phyloP scores from a whole-genome alignment of 2,113 vertebrate species.

The Amphiprion ocellaris region DNA sequence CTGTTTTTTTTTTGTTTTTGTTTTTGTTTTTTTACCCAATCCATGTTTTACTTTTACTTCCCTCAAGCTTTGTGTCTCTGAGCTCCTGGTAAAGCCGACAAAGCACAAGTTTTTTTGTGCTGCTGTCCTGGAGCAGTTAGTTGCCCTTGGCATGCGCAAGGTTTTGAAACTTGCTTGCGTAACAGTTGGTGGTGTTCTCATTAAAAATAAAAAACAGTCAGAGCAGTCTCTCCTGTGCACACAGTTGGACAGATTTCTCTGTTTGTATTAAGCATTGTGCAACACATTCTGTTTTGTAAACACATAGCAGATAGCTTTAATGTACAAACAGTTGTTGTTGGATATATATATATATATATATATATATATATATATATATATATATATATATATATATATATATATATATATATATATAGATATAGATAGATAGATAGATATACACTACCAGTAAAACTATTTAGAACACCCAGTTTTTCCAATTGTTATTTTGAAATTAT shows the following conservation, averaged over 20 bases:
- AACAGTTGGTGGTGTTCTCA: constrained; percentile 11
- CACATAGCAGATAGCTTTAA: neutral
- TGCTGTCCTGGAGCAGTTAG: constrained; percentile 26
- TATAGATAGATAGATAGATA: no score
- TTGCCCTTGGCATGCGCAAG: neutral
- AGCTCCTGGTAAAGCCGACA: neutral
- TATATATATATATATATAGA: no score
- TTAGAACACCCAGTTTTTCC: no score
- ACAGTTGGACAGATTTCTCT: neutral
- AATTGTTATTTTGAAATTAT: no score
- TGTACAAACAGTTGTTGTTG: no score
- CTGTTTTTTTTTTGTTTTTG: no score
- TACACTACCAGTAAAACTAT: no score
- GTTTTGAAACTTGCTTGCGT: constrained; percentile 20
- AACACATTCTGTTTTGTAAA: neutral
- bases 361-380: no score
- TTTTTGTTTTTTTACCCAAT: no score
- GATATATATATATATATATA: no score
- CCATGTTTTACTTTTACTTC: constrained; percentile 5
- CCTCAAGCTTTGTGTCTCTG: neutral
- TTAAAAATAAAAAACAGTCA: constrained; percentile 34
- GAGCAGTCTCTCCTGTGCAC: neutral
- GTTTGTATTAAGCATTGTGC: no score
- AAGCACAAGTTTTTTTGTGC: neutral
- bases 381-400: no score